Conservation (phyloP, 2,888 invertebrate genomes). For the Agapostemon virescens region DNA sequence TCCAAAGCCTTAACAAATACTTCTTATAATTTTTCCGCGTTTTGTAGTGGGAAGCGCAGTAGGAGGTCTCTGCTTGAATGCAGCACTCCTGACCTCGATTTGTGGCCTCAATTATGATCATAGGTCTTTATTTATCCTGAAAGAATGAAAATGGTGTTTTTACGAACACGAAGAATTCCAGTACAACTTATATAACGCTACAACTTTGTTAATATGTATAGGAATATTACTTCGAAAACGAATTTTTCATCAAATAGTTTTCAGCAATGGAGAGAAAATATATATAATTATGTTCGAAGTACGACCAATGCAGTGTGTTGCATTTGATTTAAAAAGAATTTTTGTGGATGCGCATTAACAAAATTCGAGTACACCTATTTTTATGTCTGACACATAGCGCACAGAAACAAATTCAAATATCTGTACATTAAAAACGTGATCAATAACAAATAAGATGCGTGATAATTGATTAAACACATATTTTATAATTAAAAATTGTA, state of each 20-base stretch:
- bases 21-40: conserved; percentile 24
- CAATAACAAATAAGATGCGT: not conserved
- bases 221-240: not conserved
- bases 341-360: conserved; percentile 10
- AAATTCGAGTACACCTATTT: not conserved
- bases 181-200: not conserved
- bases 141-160: conserved; percentile 31
- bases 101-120: conserved; percentile 48
- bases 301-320: not conserved
- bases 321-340: not conserved
- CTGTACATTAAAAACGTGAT: not conserved
- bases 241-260: not conserved
- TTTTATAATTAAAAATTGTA: not conserved
- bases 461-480: not conserved
- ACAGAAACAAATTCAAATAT: not conserved
- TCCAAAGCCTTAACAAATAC: conserved; percentile 14
- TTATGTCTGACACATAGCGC: not conserved
- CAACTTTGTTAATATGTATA: not conserved
- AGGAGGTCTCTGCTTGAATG: conserved; percentile 43
- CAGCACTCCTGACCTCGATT: conserved; percentile 54
- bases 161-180: conserved; percentile 23
- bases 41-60: conserved; percentile 40
- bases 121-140: conserved; percentile 39
- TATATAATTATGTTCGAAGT: not conserved
- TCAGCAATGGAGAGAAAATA: not conserved